Evolutionary conservation across 2,797 vertebrate species (phyloP).

Genomic region (Euphonia xanthogaster): DNA sequence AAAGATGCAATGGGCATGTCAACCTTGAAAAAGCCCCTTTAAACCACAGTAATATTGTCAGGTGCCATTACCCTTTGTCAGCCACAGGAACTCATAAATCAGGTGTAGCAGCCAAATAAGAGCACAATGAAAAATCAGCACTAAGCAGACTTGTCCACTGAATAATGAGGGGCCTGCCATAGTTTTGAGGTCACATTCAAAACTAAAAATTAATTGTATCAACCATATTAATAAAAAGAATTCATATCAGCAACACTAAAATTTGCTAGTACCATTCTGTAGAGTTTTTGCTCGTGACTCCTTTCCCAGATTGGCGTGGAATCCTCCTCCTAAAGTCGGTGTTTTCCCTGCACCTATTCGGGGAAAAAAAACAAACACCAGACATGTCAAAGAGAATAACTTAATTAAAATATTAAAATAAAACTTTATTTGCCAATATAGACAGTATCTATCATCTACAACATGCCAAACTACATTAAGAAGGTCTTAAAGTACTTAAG

Average conservation of each 20-base stretch:
- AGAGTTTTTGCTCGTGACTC: conserved; percentile 93
- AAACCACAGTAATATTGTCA: not conserved
- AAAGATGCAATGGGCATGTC: not conserved
- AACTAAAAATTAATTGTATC: not conserved
- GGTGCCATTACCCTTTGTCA: conserved; percentile 27
- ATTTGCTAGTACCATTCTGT: conserved; percentile 83
- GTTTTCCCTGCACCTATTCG: conserved; percentile 85
- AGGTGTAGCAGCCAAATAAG: not conserved
- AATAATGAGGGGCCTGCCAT: not conserved
- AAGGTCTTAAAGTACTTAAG: not conserved
- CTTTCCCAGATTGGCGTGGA: conserved; percentile 91
- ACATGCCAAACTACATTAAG: not conserved
- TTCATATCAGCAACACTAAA: not conserved
- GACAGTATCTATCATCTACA: not conserved
- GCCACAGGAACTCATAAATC: conserved; percentile 25
- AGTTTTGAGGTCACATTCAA: conserved; percentile 12
- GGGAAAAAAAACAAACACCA: not conserved
- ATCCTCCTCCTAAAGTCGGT: conserved; percentile 87
- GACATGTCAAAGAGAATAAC: not conserved
- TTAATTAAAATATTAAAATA: not conserved
- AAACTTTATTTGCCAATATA: not conserved
- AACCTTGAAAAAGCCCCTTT: conserved; percentile 42
- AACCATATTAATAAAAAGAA: not conserved
- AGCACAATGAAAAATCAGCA: conserved; percentile 5
- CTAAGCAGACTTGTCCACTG: not conserved